Evolutionary conservation across 2,888 invertebrate genomes (phyloP).

Genomic region (Pterostichus niger): DNA sequence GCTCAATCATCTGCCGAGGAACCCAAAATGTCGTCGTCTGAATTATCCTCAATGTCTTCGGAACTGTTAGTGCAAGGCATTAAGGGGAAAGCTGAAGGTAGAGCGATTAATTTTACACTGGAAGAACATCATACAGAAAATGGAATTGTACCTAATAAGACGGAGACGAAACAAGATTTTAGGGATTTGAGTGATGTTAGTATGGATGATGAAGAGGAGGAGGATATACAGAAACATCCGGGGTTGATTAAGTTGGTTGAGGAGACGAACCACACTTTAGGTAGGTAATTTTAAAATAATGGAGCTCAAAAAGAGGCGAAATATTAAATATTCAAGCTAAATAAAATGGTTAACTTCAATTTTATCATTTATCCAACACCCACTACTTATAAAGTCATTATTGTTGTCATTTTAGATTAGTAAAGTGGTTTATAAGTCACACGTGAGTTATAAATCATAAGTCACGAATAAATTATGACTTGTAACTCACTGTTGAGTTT

Average conservation of each 20-base stretch:
- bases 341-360: too few species aligned
- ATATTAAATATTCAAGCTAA: too few species aligned
- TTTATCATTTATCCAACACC: too few species aligned
- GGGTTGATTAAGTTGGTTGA: conserved; percentile 26
- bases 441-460: too few species aligned
- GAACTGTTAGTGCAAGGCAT: conserved; percentile 70
- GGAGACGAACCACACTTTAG: conserved; percentile 51
- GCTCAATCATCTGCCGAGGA: neutral
- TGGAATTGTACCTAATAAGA: conserved; percentile 70
- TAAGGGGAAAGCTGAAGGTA: conserved; percentile 69
- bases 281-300: conserved; percentile 6
- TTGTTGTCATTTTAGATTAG: too few species aligned
- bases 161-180: conserved; percentile 69
- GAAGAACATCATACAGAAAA: conserved; percentile 72
- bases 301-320: too few species aligned
- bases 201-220: conserved; percentile 84
- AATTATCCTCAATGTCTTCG: conserved; percentile 9
- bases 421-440: too few species aligned
- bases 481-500: too few species aligned
- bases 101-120: conserved; percentile 74
- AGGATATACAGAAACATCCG: conserved; percentile 73
- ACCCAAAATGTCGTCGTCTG: neutral
- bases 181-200: conserved; percentile 89
- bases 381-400: too few species aligned
- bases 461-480: too few species aligned